Conservation (phyloP, 2,113 vertebrate genomes). For the Eudyptes chrysolophus region DNA sequence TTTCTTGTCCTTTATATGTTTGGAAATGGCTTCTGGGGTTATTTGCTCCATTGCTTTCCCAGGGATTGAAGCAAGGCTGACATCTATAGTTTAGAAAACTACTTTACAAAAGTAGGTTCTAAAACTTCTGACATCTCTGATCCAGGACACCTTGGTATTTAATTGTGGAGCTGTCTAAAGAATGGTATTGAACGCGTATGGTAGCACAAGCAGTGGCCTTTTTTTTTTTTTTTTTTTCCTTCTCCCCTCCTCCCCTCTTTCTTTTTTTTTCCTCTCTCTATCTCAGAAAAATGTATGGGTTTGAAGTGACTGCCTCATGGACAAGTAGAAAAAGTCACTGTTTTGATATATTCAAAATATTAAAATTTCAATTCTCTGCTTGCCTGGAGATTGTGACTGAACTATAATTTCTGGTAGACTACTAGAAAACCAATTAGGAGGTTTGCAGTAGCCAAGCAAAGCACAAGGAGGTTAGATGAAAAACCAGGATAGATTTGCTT, state of each 20-base stretch:
- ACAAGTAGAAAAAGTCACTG: background rate
- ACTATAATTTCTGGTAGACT: background rate
- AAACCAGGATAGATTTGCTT: background rate
- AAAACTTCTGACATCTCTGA: background rate
- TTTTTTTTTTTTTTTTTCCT: too few species aligned
- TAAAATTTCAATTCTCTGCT: background rate
- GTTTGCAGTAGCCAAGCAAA: background rate
- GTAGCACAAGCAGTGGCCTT: background rate
- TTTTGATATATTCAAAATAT: background rate
- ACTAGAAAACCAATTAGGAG: background rate
- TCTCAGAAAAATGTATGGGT: background rate
- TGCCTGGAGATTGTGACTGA: background rate
- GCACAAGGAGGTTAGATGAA: background rate
- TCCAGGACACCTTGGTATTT: background rate
- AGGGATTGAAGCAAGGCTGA: background rate
- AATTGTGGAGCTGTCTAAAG: background rate
- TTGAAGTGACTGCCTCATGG: background rate
- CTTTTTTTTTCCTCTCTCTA: background rate
- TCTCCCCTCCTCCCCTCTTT: too few species aligned
- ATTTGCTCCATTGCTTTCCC: background rate
- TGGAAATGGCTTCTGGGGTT: background rate
- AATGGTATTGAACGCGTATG: background rate
- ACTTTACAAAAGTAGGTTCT: background rate
- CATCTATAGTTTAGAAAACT: background rate
- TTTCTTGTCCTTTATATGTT: background rate